phyloP scores from a whole-genome alignment of 2,888 invertebrate genomes.

The Sicus ferrugineus region DNA sequence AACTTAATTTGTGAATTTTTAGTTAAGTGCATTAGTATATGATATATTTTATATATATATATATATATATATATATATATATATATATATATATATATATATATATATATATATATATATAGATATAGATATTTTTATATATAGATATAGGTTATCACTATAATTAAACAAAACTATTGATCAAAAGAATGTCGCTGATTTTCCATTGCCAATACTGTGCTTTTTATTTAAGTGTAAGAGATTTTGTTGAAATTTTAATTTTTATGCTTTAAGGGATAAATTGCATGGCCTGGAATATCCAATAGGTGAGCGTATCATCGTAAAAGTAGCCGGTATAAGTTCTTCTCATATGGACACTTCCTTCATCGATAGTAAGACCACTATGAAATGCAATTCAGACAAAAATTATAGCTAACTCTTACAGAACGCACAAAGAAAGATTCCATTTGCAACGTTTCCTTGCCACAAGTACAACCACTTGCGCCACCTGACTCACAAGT shows the following conservation, averaged over 20 bases:
- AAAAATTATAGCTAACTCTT: neutral
- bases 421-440: constrained; percentile 60
- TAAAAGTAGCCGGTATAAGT: constrained; percentile 60
- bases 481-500: constrained; percentile 74
- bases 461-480: constrained; percentile 74
- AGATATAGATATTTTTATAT: neutral
- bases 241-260: neutral
- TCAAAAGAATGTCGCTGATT: too few relatives aligned
- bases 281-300: constrained; percentile 93
- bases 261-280: constrained; percentile 74
- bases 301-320: constrained; percentile 80
- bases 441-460: constrained; percentile 72
- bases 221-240: neutral
- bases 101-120: neutral
- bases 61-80: neutral
- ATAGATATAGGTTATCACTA: neutral
- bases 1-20: constrained; percentile 30
- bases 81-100: neutral
- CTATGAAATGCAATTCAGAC: neutral
- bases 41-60: neutral
- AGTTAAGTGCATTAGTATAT: constrained; percentile 34
- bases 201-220: too few relatives aligned
- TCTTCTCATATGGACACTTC: constrained; percentile 58
- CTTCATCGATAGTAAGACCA: constrained; percentile 56
- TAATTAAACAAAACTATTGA: too few relatives aligned